Conservation (phyloP, 2,797 vertebrate species). For the Myoxocephalus aenaeus region DNA sequence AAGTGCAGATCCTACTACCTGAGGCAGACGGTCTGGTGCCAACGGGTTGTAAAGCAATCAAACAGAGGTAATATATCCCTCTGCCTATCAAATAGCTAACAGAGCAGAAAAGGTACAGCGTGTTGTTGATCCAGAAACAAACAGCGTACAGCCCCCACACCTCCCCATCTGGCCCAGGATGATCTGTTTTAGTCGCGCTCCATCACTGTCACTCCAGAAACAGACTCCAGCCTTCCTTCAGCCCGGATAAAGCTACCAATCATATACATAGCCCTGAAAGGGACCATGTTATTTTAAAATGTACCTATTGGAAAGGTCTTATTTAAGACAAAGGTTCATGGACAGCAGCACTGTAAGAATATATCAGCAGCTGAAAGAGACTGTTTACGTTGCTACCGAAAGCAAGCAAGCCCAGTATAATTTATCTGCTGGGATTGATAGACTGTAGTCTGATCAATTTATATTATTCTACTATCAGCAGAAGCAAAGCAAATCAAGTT, state of each 20-base stretch:
- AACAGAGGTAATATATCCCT: slow-evolving; percentile 63
- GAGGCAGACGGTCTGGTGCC: slow-evolving; percentile 84
- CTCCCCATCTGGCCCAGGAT: slow-evolving; percentile 27
- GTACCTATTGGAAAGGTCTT: slow-evolving; percentile 32
- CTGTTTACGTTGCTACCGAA: slow-evolving; percentile 13
- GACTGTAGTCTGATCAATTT: slow-evolving; percentile 27
- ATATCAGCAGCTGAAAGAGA: slow-evolving; percentile 7
- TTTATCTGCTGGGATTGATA: slow-evolving; percentile 10
- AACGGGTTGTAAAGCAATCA: slow-evolving; percentile 81
- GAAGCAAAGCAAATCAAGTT: slow-evolving; percentile 48
- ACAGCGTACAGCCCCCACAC: slow-evolving; percentile 31
- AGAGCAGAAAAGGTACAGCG: slow-evolving; percentile 44
- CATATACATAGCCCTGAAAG: slow-evolving; percentile 30
- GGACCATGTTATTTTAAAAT: slow-evolving; percentile 50
- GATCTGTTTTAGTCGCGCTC: slow-evolving; percentile 51
- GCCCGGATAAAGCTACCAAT: slow-evolving; percentile 50
- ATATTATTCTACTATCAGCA: slow-evolving; percentile 43
- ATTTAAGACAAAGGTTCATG: slow-evolving; percentile 42
- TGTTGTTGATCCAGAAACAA: slow-evolving; percentile 60
- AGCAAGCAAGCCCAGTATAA: slow-evolving; percentile 36
- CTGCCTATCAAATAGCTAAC: slow-evolving; percentile 72
- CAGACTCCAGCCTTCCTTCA: slow-evolving; percentile 41
- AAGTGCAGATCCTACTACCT: slow-evolving; percentile 73
- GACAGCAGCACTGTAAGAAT: slow-evolving; percentile 8
- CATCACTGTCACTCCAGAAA: slow-evolving; percentile 63